These are phyloP conservation scores for Trachelus stipa DNA, from an alignment of 2,888 invertebrate genomes.

Conservation along the genomic window DNA sequence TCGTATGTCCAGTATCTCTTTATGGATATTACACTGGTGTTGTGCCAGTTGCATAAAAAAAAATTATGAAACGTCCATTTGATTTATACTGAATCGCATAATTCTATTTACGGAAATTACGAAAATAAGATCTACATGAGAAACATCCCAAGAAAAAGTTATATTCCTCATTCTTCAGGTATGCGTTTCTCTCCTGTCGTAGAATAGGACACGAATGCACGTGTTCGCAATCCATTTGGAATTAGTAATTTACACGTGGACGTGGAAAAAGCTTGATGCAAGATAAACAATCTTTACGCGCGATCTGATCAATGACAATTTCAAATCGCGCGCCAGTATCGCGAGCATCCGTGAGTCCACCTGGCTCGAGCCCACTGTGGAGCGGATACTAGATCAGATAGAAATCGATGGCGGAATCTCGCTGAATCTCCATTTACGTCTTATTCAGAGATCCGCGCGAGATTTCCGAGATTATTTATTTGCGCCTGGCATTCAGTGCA, in stretches of 20 bases:
- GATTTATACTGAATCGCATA: background rate
- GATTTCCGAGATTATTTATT: slow-evolving; percentile 52
- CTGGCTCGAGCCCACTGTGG: slow-evolving; percentile 23
- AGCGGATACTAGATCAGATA: slow-evolving; percentile 40
- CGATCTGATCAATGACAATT: slow-evolving; percentile 11
- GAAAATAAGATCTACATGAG: background rate
- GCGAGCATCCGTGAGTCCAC: slow-evolving; percentile 30
- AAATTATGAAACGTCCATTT: background rate
- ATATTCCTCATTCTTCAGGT: background rate
- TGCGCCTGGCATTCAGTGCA: slow-evolving; percentile 8
- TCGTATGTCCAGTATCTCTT: background rate
- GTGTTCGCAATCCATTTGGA: background rate
- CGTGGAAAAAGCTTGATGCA: background rate
- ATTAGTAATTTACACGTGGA: background rate
- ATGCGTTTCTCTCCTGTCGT: background rate
- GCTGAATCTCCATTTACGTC: slow-evolving; percentile 51
- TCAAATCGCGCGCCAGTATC: slow-evolving; percentile 6
- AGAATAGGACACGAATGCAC: background rate
- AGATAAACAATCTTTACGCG: background rate
- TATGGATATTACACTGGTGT: background rate
- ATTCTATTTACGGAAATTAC: background rate
- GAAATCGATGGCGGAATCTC: slow-evolving; percentile 46
- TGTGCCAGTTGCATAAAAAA: background rate
- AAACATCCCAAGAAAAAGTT: background rate
- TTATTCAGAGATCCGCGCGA: slow-evolving; percentile 47